phyloP scores from a whole-genome alignment of 2,113 vertebrate genomes.

The Toxotes chatareus region DNA sequence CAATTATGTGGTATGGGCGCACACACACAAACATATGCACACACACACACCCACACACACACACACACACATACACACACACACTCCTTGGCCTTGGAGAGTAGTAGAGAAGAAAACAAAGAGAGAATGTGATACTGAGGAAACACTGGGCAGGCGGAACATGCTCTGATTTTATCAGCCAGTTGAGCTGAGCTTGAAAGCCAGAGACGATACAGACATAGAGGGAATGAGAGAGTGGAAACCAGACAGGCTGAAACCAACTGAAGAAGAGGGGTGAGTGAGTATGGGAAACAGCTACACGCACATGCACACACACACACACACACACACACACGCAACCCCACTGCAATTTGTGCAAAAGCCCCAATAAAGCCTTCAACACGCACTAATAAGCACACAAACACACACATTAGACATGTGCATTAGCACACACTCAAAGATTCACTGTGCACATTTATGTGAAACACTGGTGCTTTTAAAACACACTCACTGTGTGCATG shows the following conservation, averaged over 20 bases:
- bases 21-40: conserved; percentile 8
- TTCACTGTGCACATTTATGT: conserved; percentile 21
- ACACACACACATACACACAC: conserved; percentile 1
- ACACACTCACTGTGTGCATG: conserved; percentile 11
- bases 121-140: conserved; percentile 77
- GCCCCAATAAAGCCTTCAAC: background rate
- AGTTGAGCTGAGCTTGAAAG: conserved; percentile 68
- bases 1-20: conserved; percentile 77
- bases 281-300: conserved; percentile 12
- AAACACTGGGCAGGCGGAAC: conserved; percentile 76
- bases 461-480: conserved; percentile 10
- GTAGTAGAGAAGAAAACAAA: conserved; percentile 73
- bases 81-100: conserved; percentile 62
- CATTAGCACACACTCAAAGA: background rate
- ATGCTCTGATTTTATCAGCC: conserved; percentile 80
- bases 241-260: conserved; percentile 62
- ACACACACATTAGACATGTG: conserved; percentile 5
- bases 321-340: background rate
- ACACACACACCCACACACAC: conserved; percentile 16
- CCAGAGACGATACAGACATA: conserved; percentile 63
- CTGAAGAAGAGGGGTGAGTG: conserved; percentile 36
- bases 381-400: conserved; percentile 9
- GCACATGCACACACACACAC: background rate
- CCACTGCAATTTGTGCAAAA: conserved; percentile 22
- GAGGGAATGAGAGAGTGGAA: conserved; percentile 66